These are phyloP conservation scores for Theocolax elegans DNA, from an alignment of 1,140 invertebrate species.

Conservation along the genomic window DNA sequence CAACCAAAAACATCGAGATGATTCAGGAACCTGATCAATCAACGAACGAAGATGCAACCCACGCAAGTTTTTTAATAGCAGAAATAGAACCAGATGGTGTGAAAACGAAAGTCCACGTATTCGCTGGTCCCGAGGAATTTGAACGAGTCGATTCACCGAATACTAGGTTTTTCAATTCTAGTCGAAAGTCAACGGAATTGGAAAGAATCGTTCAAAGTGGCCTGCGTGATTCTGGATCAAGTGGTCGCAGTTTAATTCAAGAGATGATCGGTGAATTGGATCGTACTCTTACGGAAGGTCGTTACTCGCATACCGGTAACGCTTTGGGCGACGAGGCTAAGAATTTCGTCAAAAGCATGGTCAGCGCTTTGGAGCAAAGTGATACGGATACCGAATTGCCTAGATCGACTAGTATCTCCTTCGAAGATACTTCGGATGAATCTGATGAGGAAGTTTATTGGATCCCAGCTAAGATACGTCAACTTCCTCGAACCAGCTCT, in stretches of 20 bases:
- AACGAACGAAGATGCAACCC: neutral
- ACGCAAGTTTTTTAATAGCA: conserved; percentile 22
- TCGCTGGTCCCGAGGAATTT: neutral
- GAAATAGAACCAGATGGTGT: conserved; percentile 13
- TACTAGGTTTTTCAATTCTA: conserved; percentile 1
- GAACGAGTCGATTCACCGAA: neutral
- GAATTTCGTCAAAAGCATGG: neutral
- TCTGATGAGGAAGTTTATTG: conserved; percentile 38
- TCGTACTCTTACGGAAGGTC: neutral
- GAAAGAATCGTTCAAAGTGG: neutral
- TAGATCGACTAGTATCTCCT: conserved; percentile 24
- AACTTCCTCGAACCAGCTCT: conserved; percentile 47
- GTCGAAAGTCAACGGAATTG: conserved; percentile 7
- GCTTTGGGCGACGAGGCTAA: neutral
- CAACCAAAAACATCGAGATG: conserved; percentile 17
- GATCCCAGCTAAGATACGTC: conserved; percentile 39
- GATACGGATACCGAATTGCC: conserved; percentile 15
- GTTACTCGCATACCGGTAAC: neutral
- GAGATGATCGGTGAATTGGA: conserved; percentile 24
- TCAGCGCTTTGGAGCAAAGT: neutral
- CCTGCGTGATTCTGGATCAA: neutral
- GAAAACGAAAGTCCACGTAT: neutral
- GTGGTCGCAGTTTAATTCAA: conserved; percentile 1
- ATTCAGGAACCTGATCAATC: too few relatives aligned
- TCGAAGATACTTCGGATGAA: neutral